Evolutionary conservation across 2,797 vertebrate genomes (phyloP).

Genomic region (Botia kubotai): DNA sequence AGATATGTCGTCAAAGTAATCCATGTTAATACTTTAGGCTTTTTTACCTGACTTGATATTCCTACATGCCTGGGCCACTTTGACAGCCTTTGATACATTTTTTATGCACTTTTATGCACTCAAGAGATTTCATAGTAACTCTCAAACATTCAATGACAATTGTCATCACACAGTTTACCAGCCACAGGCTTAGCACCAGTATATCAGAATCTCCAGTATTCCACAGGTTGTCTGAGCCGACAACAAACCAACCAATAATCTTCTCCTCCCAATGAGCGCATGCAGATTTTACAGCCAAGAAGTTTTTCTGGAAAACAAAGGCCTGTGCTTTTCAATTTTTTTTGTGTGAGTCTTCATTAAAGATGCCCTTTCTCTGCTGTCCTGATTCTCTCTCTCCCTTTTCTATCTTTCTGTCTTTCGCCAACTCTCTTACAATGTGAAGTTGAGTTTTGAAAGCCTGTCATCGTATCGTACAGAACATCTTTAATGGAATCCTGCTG

Average conservation of each 20-base stretch:
- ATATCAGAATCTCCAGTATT: not conserved
- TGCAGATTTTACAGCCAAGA: constrained; percentile 11
- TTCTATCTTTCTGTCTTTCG: constrained; percentile 13
- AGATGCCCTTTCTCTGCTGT: constrained; percentile 49
- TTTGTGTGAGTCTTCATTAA: constrained; percentile 51
- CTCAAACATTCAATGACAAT: constrained; percentile 14
- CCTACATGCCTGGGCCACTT: not conserved
- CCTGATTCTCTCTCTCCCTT: constrained; percentile 17
- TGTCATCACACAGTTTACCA: constrained; percentile 2
- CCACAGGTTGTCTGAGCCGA: not conserved
- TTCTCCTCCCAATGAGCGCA: not conserved
- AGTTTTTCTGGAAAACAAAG: constrained; percentile 5
- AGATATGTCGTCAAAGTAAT: constrained; percentile 16
- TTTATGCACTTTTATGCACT: constrained; percentile 22
- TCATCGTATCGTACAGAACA: constrained; percentile 49
- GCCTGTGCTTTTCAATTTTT: constrained; percentile 28
- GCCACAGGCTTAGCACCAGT: not conserved
- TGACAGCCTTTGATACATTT: constrained; percentile 33
- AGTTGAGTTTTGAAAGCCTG: constrained; percentile 48
- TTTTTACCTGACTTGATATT: constrained; percentile 24
- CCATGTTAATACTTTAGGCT: constrained; percentile 13
- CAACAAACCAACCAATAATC: not conserved
- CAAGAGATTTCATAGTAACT: not conserved
- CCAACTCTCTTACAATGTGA: constrained; percentile 29
- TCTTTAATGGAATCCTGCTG: constrained; percentile 58